Evolutionary conservation across 2,113 vertebrate species (phyloP).

Genomic region (Crotophaga sulcirostris): DNA sequence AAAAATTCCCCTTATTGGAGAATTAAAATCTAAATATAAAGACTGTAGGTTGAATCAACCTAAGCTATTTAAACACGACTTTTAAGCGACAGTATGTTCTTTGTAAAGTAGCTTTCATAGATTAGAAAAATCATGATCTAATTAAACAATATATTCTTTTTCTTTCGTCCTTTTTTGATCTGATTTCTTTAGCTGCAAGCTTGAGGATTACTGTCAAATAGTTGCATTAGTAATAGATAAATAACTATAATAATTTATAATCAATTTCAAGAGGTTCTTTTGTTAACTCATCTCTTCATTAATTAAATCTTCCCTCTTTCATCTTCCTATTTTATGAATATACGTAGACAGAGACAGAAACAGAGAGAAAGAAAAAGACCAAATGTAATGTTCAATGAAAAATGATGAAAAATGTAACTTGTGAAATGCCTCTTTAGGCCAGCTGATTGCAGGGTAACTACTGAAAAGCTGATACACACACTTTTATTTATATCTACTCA

Average conservation of each 20-base stretch:
- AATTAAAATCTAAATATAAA: background rate
- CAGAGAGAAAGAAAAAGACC: background rate
- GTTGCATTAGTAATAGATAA: background rate
- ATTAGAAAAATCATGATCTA: background rate
- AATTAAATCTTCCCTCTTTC: background rate
- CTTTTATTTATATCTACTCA: slow-evolving; percentile 51
- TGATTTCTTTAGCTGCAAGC: background rate
- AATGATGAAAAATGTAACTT: slow-evolving; percentile 12
- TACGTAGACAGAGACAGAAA: background rate
- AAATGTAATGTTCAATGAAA: background rate
- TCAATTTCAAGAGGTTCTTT: background rate
- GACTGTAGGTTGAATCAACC: background rate
- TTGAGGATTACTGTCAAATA: background rate
- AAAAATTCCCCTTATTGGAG: background rate
- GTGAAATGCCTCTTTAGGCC: slow-evolving; percentile 63
- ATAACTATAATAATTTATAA: background rate
- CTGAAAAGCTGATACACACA: slow-evolving; percentile 51
- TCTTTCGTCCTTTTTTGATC: background rate
- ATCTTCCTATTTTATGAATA: background rate
- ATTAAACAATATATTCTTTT: background rate
- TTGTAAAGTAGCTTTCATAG: background rate
- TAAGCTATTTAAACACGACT: background rate
- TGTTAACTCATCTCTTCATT: background rate
- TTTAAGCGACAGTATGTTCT: background rate
- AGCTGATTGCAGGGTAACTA: slow-evolving; percentile 61